phyloP scores from a whole-genome alignment of 92 coral and sea anemone genomes.

The Umimayanthus chanpuru region DNA sequence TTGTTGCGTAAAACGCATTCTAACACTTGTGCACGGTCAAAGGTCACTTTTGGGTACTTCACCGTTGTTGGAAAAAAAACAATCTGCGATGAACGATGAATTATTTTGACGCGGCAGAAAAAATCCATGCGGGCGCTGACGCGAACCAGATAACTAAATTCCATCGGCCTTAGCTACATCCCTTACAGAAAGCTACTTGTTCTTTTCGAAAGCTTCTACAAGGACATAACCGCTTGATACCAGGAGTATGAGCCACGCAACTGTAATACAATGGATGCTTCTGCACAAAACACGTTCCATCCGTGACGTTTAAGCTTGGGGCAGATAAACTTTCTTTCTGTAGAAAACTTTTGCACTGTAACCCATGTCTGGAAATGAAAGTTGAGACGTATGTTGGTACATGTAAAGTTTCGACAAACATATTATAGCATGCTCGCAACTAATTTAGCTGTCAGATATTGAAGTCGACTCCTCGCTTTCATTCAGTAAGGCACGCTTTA shows the following conservation, averaged over 20 bases:
- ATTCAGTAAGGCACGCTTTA: neutral
- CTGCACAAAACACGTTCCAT: constrained; percentile 73
- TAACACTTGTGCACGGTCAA: no score
- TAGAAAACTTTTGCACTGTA: constrained; percentile 44
- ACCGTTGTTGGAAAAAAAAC: no score
- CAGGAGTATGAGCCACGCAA: constrained; percentile 75
- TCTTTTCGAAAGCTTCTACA: constrained; percentile 86
- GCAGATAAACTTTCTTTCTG: constrained; percentile 62
- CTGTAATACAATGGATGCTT: constrained; percentile 79
- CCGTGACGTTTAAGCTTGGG: constrained; percentile 65
- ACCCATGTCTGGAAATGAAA: constrained; percentile 47
- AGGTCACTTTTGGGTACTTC: no score
- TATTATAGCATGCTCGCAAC: neutral
- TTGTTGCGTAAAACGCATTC: no score
- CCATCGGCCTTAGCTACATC: constrained; percentile 48
- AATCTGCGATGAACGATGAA: no score
- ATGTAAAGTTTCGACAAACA: neutral
- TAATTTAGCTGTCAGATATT: no score
- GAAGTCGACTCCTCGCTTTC: neutral
- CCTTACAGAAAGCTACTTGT: constrained; percentile 89
- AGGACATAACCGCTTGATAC: constrained; percentile 74
- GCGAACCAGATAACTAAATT: no score
- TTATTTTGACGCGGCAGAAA: no score
- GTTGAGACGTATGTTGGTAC: neutral
- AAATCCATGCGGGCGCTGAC: no score